Percentiles rank a stretch among this genome's conserved stretches.
These are phyloP conservation scores for Varanus salvator DNA, from an alignment of 2,113 vertebrate genomes.

Conservation along the genomic window DNA sequence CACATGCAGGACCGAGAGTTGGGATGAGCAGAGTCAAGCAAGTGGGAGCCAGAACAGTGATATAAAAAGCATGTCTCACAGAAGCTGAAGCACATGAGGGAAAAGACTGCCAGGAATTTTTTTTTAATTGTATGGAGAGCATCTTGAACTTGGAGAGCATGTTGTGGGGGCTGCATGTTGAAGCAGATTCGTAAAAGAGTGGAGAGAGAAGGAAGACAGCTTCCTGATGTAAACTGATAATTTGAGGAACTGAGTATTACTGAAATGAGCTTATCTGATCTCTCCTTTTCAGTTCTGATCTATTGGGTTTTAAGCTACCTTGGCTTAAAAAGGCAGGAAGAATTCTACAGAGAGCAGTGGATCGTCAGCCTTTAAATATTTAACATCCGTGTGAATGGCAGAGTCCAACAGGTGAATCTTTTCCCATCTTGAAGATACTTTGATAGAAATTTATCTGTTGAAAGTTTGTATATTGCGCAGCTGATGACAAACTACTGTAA, in stretches of 20 bases:
- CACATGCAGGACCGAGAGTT: conserved; percentile 39
- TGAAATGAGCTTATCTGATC: conserved; percentile 2
- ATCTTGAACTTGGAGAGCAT: conserved; percentile 6
- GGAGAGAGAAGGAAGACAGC: not conserved
- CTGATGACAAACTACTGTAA: not conserved
- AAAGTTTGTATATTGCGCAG: not conserved
- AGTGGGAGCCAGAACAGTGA: conserved; percentile 91
- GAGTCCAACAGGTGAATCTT: not conserved
- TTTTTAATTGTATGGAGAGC: not conserved
- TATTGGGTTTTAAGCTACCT: not conserved
- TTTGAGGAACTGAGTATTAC: not conserved
- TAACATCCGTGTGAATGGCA: not conserved
- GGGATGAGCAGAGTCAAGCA: conserved; percentile 90
- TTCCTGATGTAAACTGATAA: conserved; percentile 15
- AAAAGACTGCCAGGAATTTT: conserved; percentile 90
- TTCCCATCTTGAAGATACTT: not conserved
- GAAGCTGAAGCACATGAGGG: conserved; percentile 99
- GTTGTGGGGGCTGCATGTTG: not conserved
- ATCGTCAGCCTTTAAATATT: not conserved
- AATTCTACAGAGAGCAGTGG: not conserved
- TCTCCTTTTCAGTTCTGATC: conserved; percentile 2
- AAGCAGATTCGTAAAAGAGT: not conserved
- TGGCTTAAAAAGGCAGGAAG: not conserved
- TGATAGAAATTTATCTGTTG: not conserved
- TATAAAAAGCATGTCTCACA: conserved; percentile 99